Evolutionary conservation across 2,797 vertebrate genomes (phyloP).

Genomic region (Tiaroga cobitis): DNA sequence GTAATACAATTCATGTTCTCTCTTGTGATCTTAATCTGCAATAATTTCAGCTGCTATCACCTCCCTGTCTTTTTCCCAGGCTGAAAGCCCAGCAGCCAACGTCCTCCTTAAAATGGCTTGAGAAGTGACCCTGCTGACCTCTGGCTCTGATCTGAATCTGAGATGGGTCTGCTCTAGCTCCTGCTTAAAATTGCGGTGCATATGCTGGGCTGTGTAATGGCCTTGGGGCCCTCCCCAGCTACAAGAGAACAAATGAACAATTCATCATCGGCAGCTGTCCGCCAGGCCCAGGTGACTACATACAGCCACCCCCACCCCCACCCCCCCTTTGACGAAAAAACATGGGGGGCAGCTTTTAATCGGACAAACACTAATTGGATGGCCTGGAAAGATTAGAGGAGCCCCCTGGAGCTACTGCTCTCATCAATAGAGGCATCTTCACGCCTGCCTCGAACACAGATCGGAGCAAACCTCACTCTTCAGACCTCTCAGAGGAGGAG

Average conservation of each 20-base stretch:
- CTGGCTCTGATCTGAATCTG: constrained; percentile 65
- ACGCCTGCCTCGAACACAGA: constrained; percentile 60
- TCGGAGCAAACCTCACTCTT: constrained; percentile 30
- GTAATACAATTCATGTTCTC: constrained; percentile 33
- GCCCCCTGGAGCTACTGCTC: constrained; percentile 73
- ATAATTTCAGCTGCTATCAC: constrained; percentile 55
- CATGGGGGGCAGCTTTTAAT: constrained; percentile 70
- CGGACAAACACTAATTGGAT: constrained; percentile 75
- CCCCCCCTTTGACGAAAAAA: constrained; percentile 28
- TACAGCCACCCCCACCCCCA: neutral
- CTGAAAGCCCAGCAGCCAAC: constrained; percentile 58
- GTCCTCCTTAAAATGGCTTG: constrained; percentile 60
- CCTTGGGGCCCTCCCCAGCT: constrained; percentile 70
- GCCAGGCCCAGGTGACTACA: constrained; percentile 81
- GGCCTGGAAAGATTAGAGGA: constrained; percentile 74
- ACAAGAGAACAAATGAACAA: constrained; percentile 80
- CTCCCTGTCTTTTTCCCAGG: constrained; percentile 59
- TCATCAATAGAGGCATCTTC: constrained; percentile 69
- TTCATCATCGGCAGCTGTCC: constrained; percentile 83
- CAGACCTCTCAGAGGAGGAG: constrained; percentile 43
- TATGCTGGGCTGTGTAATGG: constrained; percentile 77
- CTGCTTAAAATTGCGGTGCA: constrained; percentile 70
- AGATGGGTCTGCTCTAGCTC: constrained; percentile 53
- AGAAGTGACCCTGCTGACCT: constrained; percentile 69
- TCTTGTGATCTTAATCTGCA: constrained; percentile 57